Conservation (phyloP, 1,140 invertebrate species). For the Ceratina calcarata region DNA sequence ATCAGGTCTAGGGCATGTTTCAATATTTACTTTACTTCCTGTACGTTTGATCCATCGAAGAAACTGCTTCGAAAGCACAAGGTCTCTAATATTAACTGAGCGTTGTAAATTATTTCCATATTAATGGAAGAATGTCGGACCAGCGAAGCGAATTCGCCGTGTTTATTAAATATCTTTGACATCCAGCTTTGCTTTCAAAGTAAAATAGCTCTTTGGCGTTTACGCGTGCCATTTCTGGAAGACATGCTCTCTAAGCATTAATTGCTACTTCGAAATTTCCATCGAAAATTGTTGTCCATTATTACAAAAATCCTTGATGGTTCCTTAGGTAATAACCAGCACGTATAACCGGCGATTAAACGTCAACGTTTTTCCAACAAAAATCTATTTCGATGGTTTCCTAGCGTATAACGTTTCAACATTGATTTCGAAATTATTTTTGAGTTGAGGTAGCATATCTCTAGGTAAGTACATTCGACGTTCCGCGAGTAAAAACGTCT, state of each 20-base stretch:
- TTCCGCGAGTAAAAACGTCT: neutral
- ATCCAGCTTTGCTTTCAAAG: conserved; percentile 10
- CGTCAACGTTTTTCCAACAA: neutral
- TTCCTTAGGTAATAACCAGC: no score
- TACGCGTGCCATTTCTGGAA: neutral
- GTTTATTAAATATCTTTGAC: conserved; percentile 68
- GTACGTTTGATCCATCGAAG: neutral
- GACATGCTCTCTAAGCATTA: neutral
- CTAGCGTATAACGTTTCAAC: conserved; percentile 16
- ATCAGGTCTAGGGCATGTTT: neutral
- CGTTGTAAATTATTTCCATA: conserved; percentile 58
- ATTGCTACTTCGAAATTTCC: neutral
- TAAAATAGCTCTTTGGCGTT: conserved; percentile 31
- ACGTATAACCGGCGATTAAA: neutral
- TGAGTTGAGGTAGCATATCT: neutral
- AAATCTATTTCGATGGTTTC: conserved; percentile 26
- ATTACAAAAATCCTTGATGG: no score
- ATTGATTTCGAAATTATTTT: conserved; percentile 19
- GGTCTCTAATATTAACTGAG: conserved; percentile 39
- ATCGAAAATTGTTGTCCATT: neutral
- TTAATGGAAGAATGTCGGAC: conserved; percentile 59
- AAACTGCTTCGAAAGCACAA: conserved; percentile 14
- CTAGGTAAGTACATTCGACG: conserved; percentile 3
- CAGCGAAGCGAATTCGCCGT: conserved; percentile 41
- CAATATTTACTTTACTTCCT: neutral